Percentiles rank a stretch among this genome's conserved stretches.
Conservation (phyloP, 92 coral and sea anemone species). For the Heliopora coerulea region DNA sequence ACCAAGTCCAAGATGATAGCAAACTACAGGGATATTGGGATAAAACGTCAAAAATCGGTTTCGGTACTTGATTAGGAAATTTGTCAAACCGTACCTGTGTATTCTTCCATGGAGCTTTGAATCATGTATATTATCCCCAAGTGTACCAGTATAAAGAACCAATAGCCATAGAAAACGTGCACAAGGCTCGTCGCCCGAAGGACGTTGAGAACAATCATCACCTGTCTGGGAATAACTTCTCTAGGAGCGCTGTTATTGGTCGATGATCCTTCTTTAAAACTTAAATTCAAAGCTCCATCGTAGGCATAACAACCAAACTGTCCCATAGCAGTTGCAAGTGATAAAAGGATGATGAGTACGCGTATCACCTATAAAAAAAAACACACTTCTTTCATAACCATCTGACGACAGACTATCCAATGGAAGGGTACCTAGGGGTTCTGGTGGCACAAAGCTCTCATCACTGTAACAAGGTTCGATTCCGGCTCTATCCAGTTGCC, state of each 20-base stretch:
- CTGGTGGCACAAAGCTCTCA: no score
- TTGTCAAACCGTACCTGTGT: constrained; percentile 82
- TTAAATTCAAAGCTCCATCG: constrained; percentile 74
- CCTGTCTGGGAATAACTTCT: constrained; percentile 57
- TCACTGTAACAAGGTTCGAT: no score
- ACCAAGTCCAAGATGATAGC: no score
- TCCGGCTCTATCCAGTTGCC: no score
- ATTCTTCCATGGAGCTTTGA: constrained; percentile 87
- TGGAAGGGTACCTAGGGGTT: no score
- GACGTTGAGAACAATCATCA: constrained; percentile 67
- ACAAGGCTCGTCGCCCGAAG: constrained; percentile 81
- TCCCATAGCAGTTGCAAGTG: constrained; percentile 86
- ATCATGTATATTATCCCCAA: constrained; percentile 79
- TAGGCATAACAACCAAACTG: constrained; percentile 89
- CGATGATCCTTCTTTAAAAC: constrained; percentile 37
- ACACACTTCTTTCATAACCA: no score
- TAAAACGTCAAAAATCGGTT: no score
- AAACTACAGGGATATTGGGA: no score
- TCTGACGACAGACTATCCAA: no score
- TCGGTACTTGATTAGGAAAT: no score
- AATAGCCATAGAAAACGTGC: constrained; percentile 84
- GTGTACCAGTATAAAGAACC: constrained; percentile 74
- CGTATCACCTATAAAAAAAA: neutral
- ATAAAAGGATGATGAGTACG: neutral
- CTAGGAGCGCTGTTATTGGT: constrained; percentile 48